A percentile compares a stretch with the other conserved stretches of the same genome.
phyloP scores from a whole-genome alignment of 2,888 invertebrate genomes.

The Cephus pulcher region DNA sequence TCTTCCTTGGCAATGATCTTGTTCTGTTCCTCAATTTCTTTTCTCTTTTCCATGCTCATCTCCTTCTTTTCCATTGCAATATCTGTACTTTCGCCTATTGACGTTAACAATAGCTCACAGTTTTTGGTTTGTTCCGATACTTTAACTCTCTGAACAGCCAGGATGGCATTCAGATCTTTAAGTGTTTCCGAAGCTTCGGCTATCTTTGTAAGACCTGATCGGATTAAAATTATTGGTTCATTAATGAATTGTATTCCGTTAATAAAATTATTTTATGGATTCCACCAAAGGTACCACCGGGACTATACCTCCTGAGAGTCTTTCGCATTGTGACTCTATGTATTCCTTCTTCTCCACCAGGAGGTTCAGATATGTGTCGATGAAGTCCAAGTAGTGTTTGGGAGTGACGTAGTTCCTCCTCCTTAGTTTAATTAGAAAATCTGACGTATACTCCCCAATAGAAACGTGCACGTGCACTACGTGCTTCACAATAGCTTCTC shows the following conservation, averaged over 20 bases:
- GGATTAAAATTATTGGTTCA: background rate
- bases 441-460: slow-evolving; percentile 77
- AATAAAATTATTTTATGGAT: background rate
- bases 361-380: slow-evolving; percentile 81
- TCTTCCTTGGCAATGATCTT: slow-evolving; percentile 84
- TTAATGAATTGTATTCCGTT: background rate
- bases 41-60: slow-evolving; percentile 82
- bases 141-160: slow-evolving; percentile 85
- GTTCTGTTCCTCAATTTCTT: slow-evolving; percentile 85
- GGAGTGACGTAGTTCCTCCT: slow-evolving; percentile 91
- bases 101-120: slow-evolving; percentile 81
- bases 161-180: slow-evolving; percentile 80
- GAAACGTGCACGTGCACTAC: slow-evolving; percentile 88
- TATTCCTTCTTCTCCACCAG: slow-evolving; percentile 76
- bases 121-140: slow-evolving; percentile 85
- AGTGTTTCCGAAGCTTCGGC: slow-evolving; percentile 88
- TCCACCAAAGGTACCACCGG: background rate
- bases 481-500: slow-evolving; percentile 81
- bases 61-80: slow-evolving; percentile 82
- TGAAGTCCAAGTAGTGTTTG: slow-evolving; percentile 90
- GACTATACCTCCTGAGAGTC: slow-evolving; percentile 55
- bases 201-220: slow-evolving; percentile 76
- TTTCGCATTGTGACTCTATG: slow-evolving; percentile 65
- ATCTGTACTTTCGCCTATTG: slow-evolving; percentile 79
- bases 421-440: slow-evolving; percentile 80